A percentile compares a stretch with the other conserved stretches of the same genome.
These are phyloP conservation scores for Anas georgica DNA, from an alignment of 2,797 vertebrate species.

Conservation along the genomic window DNA sequence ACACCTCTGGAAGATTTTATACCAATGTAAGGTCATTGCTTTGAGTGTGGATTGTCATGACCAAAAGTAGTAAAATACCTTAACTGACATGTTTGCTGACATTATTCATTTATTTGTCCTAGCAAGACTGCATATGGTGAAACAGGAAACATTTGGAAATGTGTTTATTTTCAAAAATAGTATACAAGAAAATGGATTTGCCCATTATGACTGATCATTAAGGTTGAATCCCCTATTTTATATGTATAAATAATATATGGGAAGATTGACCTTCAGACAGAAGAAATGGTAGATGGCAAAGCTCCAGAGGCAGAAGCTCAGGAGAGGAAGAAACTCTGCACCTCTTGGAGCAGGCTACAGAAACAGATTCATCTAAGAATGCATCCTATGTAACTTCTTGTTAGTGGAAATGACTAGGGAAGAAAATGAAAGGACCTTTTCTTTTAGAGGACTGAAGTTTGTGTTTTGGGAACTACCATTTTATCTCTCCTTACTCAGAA, in stretches of 20 bases:
- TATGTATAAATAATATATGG: constrained; percentile 8
- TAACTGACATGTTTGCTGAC: neutral
- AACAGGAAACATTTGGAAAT: neutral
- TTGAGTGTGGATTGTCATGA: neutral
- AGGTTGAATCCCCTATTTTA: constrained; percentile 41
- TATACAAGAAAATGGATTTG: constrained; percentile 16
- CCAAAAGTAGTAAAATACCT: neutral
- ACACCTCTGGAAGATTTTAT: neutral
- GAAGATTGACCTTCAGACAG: constrained; percentile 41
- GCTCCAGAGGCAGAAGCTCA: neutral
- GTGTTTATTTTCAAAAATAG: constrained; percentile 7
- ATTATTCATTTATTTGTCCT: neutral
- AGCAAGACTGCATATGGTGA: neutral
- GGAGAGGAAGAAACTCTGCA: neutral
- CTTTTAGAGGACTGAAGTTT: neutral
- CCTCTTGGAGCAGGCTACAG: neutral
- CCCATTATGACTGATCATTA: neutral
- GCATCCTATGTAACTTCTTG: neutral
- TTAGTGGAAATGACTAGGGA: neutral
- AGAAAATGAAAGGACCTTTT: neutral
- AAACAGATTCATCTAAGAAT: neutral
- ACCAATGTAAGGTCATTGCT: neutral
- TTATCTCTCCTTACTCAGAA: neutral
- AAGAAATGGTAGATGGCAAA: constrained; percentile 25
- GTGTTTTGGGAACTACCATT: neutral